phyloP scores from a whole-genome alignment of 2,113 vertebrate species.

The Zingel zingel region DNA sequence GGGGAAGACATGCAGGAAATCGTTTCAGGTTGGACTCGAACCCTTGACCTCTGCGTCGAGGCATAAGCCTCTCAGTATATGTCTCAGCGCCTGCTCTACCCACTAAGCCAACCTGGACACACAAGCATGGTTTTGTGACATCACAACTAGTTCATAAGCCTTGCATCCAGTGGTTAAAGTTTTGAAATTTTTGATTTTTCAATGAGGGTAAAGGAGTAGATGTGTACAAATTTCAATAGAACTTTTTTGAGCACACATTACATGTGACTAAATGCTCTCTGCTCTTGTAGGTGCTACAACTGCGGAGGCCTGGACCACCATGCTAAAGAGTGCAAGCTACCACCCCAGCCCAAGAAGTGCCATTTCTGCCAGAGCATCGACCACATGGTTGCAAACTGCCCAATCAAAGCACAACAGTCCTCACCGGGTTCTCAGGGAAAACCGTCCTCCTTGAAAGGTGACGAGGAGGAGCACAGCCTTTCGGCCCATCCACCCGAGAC shows the following conservation, averaged over 20 bases:
- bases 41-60: too few relatives aligned
- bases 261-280: not conserved
- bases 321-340: constrained; percentile 98
- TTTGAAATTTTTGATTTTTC: not conserved
- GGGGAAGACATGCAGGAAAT: too few relatives aligned
- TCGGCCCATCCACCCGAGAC: constrained; percentile 81
- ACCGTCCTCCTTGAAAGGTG: constrained; percentile 85
- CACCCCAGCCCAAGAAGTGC: constrained; percentile 97
- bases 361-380: constrained; percentile 97
- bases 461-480: constrained; percentile 86
- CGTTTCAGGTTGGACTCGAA: too few relatives aligned
- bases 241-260: not conserved
- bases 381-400: constrained; percentile 97
- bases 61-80: too few relatives aligned
- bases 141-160: not conserved
- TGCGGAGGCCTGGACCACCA: constrained; percentile 98
- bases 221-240: not conserved
- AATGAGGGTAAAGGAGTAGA: not conserved
- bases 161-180: not conserved
- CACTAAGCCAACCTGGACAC: too few relatives aligned
- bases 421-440: constrained; percentile 92
- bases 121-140: not conserved
- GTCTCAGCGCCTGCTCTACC: too few relatives aligned
- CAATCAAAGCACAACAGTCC: constrained; percentile 91
- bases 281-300: constrained; percentile 92